Evolutionary conservation across 2,797 vertebrate species (phyloP).

Genomic region (Diplodus puntazzo): DNA sequence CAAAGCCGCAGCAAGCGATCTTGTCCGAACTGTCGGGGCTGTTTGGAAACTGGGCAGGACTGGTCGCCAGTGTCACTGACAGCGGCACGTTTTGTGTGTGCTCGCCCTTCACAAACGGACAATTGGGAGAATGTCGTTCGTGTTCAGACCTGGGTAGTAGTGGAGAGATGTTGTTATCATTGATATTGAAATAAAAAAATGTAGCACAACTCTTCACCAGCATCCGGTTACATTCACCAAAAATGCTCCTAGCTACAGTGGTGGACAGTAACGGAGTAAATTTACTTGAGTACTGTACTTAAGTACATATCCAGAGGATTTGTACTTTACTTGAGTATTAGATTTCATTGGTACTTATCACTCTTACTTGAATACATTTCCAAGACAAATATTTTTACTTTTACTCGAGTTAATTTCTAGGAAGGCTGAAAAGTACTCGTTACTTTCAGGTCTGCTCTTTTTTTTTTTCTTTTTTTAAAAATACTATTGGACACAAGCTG

Average conservation of each 20-base stretch:
- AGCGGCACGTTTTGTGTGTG: conserved; percentile 99
- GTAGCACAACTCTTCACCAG: not conserved
- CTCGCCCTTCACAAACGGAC: conserved; percentile 98
- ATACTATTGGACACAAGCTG: too few species aligned
- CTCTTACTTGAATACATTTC: too few species aligned
- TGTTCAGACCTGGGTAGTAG: conserved; percentile 93
- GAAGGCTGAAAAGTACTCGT: too few species aligned
- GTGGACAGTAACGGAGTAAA: too few species aligned
- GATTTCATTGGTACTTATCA: too few species aligned
- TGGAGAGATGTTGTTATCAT: not conserved
- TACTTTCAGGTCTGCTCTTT: too few species aligned
- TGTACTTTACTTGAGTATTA: too few species aligned
- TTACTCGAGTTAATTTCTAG: too few species aligned
- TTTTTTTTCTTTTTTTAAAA: too few species aligned
- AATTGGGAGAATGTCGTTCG: conserved; percentile 98
- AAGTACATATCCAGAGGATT: too few species aligned
- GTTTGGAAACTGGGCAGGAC: conserved; percentile 96
- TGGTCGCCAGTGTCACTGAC: conserved; percentile 96
- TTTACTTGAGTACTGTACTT: too few species aligned
- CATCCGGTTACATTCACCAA: not conserved
- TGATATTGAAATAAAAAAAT: not conserved
- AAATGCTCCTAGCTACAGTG: not conserved
- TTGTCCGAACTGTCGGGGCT: conserved; percentile 93
- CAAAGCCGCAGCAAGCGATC: conserved; percentile 97
- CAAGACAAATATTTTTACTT: too few species aligned